phyloP scores from a whole-genome alignment of 2,797 vertebrate species.

The Tenualosa thibaudeaui region DNA sequence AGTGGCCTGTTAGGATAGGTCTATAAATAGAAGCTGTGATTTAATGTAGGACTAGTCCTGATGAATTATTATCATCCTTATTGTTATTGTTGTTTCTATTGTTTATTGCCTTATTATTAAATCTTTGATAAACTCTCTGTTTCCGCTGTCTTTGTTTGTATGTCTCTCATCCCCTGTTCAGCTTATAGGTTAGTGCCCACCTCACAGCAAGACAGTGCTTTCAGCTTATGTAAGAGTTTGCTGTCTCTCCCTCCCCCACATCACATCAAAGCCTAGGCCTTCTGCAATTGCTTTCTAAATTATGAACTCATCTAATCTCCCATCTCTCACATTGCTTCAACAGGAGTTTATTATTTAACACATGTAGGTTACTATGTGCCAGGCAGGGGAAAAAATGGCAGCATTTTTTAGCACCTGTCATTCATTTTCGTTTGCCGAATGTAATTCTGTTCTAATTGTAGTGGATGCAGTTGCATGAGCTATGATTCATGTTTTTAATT shows the following conservation, averaged over 20 bases:
- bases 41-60: background rate
- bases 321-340: conserved; percentile 24
- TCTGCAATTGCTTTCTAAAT: conserved; percentile 44
- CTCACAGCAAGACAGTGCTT: conserved; percentile 26
- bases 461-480: background rate
- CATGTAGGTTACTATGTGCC: background rate
- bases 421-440: background rate
- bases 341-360: background rate
- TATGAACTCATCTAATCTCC: conserved; percentile 32
- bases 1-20: background rate
- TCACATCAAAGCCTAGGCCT: conserved; percentile 4
- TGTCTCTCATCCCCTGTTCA: background rate
- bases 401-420: conserved; percentile 1
- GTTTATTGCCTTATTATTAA: background rate
- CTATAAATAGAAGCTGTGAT: background rate
- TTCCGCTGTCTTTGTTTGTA: background rate
- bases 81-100: background rate
- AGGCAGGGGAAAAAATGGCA: background rate
- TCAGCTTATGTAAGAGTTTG: conserved; percentile 34
- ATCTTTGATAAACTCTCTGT: background rate
- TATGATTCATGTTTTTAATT: background rate
- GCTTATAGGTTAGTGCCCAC: conserved; percentile 7
- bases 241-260: conserved; percentile 35
- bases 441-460: conserved; percentile 10
- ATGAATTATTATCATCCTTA: background rate